A percentile compares a stretch with the other conserved stretches of the same genome.
Conservation (phyloP, 2,888 invertebrate species). For the Erebia ligea region DNA sequence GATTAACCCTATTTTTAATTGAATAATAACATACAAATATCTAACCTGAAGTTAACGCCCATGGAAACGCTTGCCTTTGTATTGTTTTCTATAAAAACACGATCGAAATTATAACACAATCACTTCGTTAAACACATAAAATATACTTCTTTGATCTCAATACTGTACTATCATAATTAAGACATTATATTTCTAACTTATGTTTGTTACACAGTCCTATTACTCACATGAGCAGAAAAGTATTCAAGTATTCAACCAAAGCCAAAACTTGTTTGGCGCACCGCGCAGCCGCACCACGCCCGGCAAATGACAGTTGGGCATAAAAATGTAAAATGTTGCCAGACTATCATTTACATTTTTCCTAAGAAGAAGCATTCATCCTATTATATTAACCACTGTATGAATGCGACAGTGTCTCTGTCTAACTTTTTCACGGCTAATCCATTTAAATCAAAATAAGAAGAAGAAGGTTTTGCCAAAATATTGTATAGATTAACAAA, state of each 20-base stretch:
- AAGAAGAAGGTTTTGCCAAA: too few species aligned
- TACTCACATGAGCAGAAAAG: slow-evolving; percentile 69
- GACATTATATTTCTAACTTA: slow-evolving; percentile 57
- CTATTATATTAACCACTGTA: too few species aligned
- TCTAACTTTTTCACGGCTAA: too few species aligned
- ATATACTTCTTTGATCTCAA: slow-evolving; percentile 28
- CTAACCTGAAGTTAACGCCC: slow-evolving; percentile 80
- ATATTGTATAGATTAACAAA: too few species aligned
- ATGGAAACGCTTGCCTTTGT: slow-evolving; percentile 64
- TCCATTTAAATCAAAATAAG: too few species aligned
- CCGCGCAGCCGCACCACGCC: slow-evolving; percentile 81
- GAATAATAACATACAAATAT: slow-evolving; percentile 70
- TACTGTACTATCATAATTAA: slow-evolving; percentile 3
- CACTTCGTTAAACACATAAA: slow-evolving; percentile 19
- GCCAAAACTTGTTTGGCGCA: slow-evolving; percentile 41
- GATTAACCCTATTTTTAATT: slow-evolving; percentile 68
- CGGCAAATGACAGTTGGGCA: slow-evolving; percentile 54
- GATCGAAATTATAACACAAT: slow-evolving; percentile 44
- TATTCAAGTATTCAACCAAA: slow-evolving; percentile 47
- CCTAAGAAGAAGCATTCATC: too few species aligned
- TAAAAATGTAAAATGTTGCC: slow-evolving; percentile 2
- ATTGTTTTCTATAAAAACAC: slow-evolving; percentile 50
- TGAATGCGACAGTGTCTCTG: too few species aligned
- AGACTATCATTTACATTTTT: background rate
- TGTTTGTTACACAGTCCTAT: slow-evolving; percentile 62